phyloP scores from a whole-genome alignment of 2,113 vertebrate genomes.

The Engraulis encrasicolus region DNA sequence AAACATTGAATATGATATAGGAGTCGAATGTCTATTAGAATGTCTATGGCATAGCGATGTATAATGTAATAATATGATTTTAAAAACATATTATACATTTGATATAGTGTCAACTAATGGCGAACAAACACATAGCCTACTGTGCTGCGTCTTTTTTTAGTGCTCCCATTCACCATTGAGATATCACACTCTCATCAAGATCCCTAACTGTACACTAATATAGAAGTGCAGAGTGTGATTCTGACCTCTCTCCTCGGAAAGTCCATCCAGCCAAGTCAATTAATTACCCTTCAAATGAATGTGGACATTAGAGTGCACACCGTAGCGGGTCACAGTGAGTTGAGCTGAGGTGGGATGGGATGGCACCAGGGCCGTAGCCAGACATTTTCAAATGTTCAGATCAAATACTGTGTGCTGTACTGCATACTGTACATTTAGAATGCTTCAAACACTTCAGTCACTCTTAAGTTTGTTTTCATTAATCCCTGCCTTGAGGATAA shows the following conservation, averaged over 20 bases:
- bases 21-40: too few relatives aligned
- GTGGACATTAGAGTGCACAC: constrained; percentile 86
- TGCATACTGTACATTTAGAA: too few relatives aligned
- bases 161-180: neutral
- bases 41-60: too few relatives aligned
- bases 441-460: too few relatives aligned
- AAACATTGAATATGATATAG: too few relatives aligned
- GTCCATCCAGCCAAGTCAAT: constrained; percentile 39
- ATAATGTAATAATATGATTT: neutral
- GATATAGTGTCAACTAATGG: neutral
- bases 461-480: too few relatives aligned
- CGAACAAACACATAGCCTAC: neutral
- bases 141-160: too few relatives aligned
- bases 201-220: neutral
- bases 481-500: too few relatives aligned
- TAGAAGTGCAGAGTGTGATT: neutral
- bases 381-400: too few relatives aligned
- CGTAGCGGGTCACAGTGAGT: constrained; percentile 76
- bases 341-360: too few relatives aligned
- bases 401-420: too few relatives aligned
- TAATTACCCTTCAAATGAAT: constrained; percentile 83
- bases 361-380: too few relatives aligned
- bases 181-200: neutral
- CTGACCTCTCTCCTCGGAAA: constrained; percentile 28
- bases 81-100: neutral